Conservation (phyloP, 92 coral and sea anemone species). For the Zoanthus gigantus region DNA sequence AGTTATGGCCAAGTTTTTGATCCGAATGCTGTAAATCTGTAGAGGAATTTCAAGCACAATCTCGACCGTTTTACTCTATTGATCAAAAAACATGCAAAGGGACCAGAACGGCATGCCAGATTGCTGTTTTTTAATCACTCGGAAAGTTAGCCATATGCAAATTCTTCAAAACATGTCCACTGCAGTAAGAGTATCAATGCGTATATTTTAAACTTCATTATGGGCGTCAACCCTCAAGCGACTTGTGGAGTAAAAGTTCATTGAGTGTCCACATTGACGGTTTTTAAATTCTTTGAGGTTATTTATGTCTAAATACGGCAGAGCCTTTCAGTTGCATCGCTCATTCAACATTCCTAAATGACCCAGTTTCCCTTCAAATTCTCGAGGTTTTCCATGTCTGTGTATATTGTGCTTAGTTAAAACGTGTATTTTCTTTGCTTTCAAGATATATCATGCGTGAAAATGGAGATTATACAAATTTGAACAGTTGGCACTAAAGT, state of each 20-base stretch:
- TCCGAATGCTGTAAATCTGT: conserved; percentile 22
- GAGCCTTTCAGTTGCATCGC: neutral
- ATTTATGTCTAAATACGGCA: conserved; percentile 36
- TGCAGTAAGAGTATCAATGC: neutral
- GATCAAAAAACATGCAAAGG: neutral
- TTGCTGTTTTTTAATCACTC: neutral
- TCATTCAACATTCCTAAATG: neutral
- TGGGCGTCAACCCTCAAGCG: conserved; percentile 70
- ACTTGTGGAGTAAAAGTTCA: conserved; percentile 1
- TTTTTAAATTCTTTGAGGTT: conserved; percentile 36
- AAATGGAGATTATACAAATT: neutral
- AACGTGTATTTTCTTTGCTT: neutral
- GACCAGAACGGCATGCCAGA: neutral
- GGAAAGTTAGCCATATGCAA: conserved; percentile 11
- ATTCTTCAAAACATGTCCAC: conserved; percentile 11
- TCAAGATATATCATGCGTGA: neutral
- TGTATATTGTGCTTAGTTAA: neutral
- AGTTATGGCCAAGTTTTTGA: neutral
- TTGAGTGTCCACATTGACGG: conserved; percentile 17
- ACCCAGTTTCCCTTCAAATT: neutral
- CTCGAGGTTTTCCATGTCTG: neutral
- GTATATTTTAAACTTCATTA: conserved; percentile 4
- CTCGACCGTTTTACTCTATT: neutral
- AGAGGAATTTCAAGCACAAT: conserved; percentile 26
- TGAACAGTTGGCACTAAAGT: no score